phyloP scores from a whole-genome alignment of 1,140 invertebrate genomes.

The Tribolium madens region DNA sequence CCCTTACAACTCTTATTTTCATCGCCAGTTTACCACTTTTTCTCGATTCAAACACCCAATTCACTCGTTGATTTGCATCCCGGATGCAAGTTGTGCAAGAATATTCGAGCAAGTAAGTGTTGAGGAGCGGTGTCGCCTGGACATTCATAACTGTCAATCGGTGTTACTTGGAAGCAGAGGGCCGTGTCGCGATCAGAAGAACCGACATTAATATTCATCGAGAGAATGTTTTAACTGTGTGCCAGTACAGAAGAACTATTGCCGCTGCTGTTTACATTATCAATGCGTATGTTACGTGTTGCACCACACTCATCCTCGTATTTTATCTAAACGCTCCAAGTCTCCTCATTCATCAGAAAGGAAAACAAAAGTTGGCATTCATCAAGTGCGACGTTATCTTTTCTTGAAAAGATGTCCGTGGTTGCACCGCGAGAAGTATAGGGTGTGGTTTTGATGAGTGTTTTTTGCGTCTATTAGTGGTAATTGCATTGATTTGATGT shows the following conservation, averaged over 20 bases:
- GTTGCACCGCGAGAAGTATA: too few species aligned
- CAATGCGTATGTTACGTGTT: slow-evolving; percentile 1
- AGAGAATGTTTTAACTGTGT: slow-evolving; percentile 1
- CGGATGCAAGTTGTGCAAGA: slow-evolving; percentile 26
- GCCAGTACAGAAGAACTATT: not conserved
- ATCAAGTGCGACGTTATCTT: not conserved
- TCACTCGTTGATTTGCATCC: slow-evolving; percentile 15
- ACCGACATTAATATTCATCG: slow-evolving; percentile 34
- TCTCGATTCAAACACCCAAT: not conserved
- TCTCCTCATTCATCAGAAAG: not conserved
- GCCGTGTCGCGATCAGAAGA: slow-evolving; percentile 7
- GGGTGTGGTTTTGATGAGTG: not conserved
- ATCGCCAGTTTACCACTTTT: not conserved
- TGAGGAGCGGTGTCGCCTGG: slow-evolving; percentile 10
- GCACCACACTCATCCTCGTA: slow-evolving; percentile 6
- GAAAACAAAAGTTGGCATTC: not conserved
- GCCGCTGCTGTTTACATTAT: slow-evolving; percentile 3
- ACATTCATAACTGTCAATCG: slow-evolving; percentile 35
- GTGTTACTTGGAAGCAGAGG: slow-evolving; percentile 27
- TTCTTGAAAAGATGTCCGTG: not conserved
- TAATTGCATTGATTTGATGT: not conserved
- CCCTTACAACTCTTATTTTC: not conserved
- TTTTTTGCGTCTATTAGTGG: not conserved
- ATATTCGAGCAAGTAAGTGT: slow-evolving; percentile 21
- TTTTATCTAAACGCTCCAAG: not conserved